A percentile compares a stretch with the other conserved stretches of the same genome.
Evolutionary conservation across 2,888 invertebrate species (phyloP).

Genomic region (Melanargia galathea): DNA sequence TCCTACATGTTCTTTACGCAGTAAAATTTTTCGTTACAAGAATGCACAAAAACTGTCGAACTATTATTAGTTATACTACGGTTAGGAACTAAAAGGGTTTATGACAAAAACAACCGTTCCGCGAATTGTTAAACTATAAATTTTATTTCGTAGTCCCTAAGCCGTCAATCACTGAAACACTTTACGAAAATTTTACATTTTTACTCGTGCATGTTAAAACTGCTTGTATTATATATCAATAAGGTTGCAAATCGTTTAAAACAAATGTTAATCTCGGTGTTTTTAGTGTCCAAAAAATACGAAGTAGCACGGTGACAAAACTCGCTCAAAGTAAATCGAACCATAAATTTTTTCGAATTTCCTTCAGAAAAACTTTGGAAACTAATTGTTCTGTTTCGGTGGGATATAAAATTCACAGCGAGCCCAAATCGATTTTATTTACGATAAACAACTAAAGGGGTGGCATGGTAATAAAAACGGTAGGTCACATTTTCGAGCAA

Average conservation of each 20-base stretch:
- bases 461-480: constrained; percentile 65
- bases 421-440: constrained; percentile 61
- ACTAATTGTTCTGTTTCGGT: constrained; percentile 50
- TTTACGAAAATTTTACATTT: constrained; percentile 44
- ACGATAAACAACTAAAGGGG: constrained; percentile 55
- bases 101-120: constrained; percentile 64
- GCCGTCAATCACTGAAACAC: constrained; percentile 67
- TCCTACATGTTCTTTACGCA: constrained; percentile 3
- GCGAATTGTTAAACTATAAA: constrained; percentile 73
- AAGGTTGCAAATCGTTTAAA: constrained; percentile 43
- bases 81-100: constrained; percentile 57
- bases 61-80: constrained; percentile 52
- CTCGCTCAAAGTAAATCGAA: constrained; percentile 56
- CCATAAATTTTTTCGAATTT: constrained; percentile 58
- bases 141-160: constrained; percentile 62
- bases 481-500: constrained; percentile 57
- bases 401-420: constrained; percentile 50
- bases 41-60: constrained; percentile 44
- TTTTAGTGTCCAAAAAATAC: constrained; percentile 43
- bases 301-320: constrained; percentile 59
- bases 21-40: constrained; percentile 16
- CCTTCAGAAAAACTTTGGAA: constrained; percentile 51
- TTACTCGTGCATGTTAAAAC: constrained; percentile 22
- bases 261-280: neutral
- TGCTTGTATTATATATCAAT: constrained; percentile 30